phyloP scores from a whole-genome alignment of 2,113 vertebrate species.

The Melanostigma gelatinosum region DNA sequence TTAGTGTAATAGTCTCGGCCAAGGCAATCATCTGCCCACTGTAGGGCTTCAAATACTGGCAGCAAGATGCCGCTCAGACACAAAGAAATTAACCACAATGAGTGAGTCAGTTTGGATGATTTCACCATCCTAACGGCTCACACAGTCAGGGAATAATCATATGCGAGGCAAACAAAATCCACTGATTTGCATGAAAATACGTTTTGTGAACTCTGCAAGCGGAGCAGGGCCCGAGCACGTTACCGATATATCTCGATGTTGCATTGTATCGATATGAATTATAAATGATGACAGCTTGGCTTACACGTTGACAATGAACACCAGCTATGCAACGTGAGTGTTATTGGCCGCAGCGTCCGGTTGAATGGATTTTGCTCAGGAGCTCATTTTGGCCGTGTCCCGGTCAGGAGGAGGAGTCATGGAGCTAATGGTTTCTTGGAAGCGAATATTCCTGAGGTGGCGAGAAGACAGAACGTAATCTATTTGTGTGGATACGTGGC shows the following conservation, averaged over 20 bases:
- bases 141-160: constrained; percentile 39
- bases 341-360: not conserved
- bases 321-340: not conserved
- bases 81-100: constrained; percentile 72
- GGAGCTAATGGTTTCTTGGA: constrained; percentile 33
- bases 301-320: constrained; percentile 15
- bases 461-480: not conserved
- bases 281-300: constrained; percentile 36
- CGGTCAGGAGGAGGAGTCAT: constrained; percentile 8
- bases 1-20: constrained; percentile 80
- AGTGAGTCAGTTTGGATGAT: constrained; percentile 68
- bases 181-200: constrained; percentile 46
- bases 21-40: constrained; percentile 79
- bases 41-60: constrained; percentile 76
- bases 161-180: constrained; percentile 8
- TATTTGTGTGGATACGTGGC: not conserved
- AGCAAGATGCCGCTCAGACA: constrained; percentile 69
- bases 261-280: constrained; percentile 25
- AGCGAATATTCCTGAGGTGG: constrained; percentile 4
- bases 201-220: constrained; percentile 18
- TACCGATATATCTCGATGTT: constrained; percentile 25
- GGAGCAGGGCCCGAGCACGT: constrained; percentile 4
- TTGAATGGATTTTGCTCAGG: constrained; percentile 15
- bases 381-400: constrained; percentile 18
- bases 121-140: constrained; percentile 50